Evolutionary conservation across 2,888 invertebrate genomes (phyloP).

Genomic region (Lamellibrachia columna): DNA sequence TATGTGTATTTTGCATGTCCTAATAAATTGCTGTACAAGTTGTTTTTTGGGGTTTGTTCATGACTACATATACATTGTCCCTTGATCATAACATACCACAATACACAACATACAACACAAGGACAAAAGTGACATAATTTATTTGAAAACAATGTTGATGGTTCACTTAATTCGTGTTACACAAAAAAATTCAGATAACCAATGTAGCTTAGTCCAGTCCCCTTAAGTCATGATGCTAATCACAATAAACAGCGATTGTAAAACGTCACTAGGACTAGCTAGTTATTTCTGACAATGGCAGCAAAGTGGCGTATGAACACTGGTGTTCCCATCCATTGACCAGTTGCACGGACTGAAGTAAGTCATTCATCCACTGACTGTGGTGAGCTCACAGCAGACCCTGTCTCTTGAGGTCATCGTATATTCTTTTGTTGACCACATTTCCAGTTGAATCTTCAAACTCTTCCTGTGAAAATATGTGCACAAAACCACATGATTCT

Average conservation of each 20-base stretch:
- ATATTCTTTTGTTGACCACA: conserved; percentile 98
- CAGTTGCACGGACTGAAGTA: conserved; percentile 47
- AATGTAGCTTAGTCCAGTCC: neutral
- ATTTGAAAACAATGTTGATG: too few species aligned
- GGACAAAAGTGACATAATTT: too few species aligned
- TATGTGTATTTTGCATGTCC: neutral
- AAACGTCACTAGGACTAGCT: too few species aligned
- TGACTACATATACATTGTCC: neutral
- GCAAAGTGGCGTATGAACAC: neutral
- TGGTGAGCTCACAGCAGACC: conserved; percentile 78
- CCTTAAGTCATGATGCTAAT: neutral
- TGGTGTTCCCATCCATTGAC: neutral
- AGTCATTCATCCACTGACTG: neutral
- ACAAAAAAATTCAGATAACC: too few species aligned
- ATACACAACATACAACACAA: too few species aligned
- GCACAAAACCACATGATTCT: neutral
- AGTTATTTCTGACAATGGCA: neutral
- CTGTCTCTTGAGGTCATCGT: conserved; percentile 97
- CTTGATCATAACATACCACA: too few species aligned
- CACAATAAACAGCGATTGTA: too few species aligned
- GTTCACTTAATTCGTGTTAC: too few species aligned
- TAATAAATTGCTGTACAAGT: neutral
- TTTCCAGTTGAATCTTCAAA: conserved; percentile 98
- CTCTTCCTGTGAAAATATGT: conserved; percentile 80
- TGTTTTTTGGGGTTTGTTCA: neutral